Evolutionary conservation across 2,888 invertebrate genomes (phyloP).

Genomic region (Macrophya alboannulata): DNA sequence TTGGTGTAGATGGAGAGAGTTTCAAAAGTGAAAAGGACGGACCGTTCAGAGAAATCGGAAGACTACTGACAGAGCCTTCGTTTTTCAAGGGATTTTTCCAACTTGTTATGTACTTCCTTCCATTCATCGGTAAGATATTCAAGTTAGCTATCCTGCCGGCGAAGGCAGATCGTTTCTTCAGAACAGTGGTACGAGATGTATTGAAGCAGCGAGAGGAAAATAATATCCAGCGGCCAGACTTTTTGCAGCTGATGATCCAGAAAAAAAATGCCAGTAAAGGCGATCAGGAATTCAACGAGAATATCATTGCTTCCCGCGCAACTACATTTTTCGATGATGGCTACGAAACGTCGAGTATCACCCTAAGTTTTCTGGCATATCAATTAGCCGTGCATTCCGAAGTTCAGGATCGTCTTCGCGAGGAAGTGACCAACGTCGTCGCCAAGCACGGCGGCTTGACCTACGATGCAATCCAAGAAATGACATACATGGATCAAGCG

Average conservation of each 20-base stretch:
- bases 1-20: conserved; percentile 70
- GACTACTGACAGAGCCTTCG: conserved; percentile 59
- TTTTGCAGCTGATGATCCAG: conserved; percentile 80
- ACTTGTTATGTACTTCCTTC: conserved; percentile 59
- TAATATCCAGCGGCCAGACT: conserved; percentile 73
- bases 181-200: conserved; percentile 64
- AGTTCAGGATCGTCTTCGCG: conserved; percentile 80
- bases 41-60: conserved; percentile 57
- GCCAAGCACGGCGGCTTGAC: conserved; percentile 76
- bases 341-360: conserved; percentile 81
- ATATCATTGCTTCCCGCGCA: conserved; percentile 78
- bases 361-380: conserved; percentile 79
- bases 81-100: conserved; percentile 56
- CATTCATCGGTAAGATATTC: conserved; percentile 61
- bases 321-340: conserved; percentile 81
- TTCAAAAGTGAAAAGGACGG: conserved; percentile 64
- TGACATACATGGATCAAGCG: conserved; percentile 81
- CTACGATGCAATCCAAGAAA: conserved; percentile 80
- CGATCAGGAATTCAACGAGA: conserved; percentile 66
- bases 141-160: conserved; percentile 61
- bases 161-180: conserved; percentile 67
- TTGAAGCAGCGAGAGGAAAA: conserved; percentile 64
- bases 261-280: conserved; percentile 72
- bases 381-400: conserved; percentile 79
- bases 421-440: conserved; percentile 78